Evolutionary conservation across 2,797 vertebrate genomes (phyloP).

Genomic region (Avahi laniger): DNA sequence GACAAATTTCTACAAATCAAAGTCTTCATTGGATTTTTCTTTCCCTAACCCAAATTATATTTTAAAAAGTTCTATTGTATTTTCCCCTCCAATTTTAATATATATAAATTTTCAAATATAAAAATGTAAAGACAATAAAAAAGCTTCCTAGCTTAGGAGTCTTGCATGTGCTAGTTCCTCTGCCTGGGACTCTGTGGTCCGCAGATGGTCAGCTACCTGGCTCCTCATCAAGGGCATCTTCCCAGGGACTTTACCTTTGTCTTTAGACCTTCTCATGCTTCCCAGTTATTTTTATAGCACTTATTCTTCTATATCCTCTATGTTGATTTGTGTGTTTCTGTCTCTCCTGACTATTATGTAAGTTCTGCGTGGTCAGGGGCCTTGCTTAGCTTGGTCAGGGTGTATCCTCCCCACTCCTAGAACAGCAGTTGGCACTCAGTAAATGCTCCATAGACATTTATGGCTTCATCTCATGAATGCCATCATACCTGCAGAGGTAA

Average conservation of each 20-base stretch:
- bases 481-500: neutral
- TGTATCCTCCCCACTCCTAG: neutral
- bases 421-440: neutral
- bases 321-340: neutral
- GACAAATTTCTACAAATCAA: constrained; percentile 56
- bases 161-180: accelerated
- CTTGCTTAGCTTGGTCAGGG: neutral
- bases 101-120: neutral
- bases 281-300: neutral
- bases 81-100: neutral
- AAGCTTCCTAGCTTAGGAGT: neutral
- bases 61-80: neutral
- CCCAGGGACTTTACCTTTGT: neutral
- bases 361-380: neutral
- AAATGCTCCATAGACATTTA: neutral
- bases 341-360: neutral
- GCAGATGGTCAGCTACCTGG: accelerated
- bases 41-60: neutral
- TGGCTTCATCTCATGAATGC: neutral
- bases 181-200: neutral
- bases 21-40: neutral
- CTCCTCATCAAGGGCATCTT: too few relatives aligned
- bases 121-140: neutral
- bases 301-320: neutral
- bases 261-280: neutral